phyloP scores from a whole-genome alignment of 2,113 vertebrate species.

The Indicator indicator region DNA sequence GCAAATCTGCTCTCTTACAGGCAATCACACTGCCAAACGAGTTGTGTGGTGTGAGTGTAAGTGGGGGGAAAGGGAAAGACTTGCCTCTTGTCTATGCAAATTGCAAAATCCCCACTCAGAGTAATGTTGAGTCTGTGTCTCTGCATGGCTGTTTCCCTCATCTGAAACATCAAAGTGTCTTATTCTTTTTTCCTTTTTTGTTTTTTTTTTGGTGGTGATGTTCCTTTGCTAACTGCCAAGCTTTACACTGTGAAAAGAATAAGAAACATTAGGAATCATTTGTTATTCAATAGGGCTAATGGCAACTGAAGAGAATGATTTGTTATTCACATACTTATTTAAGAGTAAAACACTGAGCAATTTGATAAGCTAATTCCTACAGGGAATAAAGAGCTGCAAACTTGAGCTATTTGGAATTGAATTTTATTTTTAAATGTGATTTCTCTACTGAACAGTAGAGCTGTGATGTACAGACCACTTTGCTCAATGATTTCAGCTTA shows the following conservation, averaged over 20 bases:
- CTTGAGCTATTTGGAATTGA: not conserved
- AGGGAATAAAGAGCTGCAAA: not conserved
- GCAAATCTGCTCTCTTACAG: not conserved
- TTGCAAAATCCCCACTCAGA: not conserved
- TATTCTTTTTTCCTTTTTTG: not conserved
- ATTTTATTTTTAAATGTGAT: not conserved
- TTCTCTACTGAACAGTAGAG: not conserved
- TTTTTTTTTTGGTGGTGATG: not conserved
- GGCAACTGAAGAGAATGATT: not conserved
- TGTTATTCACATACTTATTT: not conserved
- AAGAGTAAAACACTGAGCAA: conserved; percentile 17
- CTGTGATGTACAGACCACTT: not conserved
- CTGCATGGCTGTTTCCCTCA: not conserved
- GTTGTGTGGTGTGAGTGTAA: not conserved
- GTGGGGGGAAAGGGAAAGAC: not conserved
- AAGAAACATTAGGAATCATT: conserved; percentile 10
- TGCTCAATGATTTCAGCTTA: not conserved
- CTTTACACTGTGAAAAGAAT: not conserved
- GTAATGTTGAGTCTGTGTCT: not conserved
- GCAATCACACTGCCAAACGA: not conserved
- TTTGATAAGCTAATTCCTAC: conserved; percentile 37
- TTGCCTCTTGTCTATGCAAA: not conserved
- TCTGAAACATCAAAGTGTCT: not conserved
- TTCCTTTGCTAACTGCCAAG: not conserved
- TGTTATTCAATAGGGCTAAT: conserved; percentile 29